Base-by-base conservation (phyloP, 1,140 invertebrate genomes). In the Bombus turneri region DNA sequence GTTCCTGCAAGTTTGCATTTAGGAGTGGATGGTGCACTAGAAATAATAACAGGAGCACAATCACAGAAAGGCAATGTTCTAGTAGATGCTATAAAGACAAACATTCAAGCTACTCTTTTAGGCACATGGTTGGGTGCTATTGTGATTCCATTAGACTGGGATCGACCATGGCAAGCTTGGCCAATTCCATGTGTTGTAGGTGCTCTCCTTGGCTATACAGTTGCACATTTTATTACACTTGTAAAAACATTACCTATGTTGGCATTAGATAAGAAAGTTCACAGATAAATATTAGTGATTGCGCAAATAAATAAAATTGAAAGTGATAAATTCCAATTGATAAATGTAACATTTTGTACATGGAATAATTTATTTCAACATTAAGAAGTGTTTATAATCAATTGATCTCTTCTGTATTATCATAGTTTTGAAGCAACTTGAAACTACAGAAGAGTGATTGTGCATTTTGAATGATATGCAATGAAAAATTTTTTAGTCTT, bases 71-170 rank as follows among this genome's bases (percentile, higher is more conserved):
- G 94, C 83, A 95, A 96, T 88, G 93, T 95, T 34, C 93, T 96
- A 39, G 93, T 96, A 13, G 94, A 96, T 75, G 96, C 97, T 92
- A 90, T 97, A 5, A 95, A 96, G 57, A 95, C 96, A 57, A 96
- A 96, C 91, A 95, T 97, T 31, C 93, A 96, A 68, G 91, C 96
- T 66, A 96, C 97, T 31, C 90, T 98, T 25, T 92, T 98, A 59
- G 98, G 98, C n/a, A 96, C 98, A 22, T 99, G 98, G 98, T 91
- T 98, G 15, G 98, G 98, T 31, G 97, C 98, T 41, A 96, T 98
- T 86, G 97, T 98, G 1, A 98, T 99, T 85, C 98, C 98, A 41
- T 94, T 99, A 22, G 98, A 99, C 93, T 99, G 98, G 98, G 98
- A 99, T 93, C 96, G 97, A 84, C 97, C 97, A 1, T 99, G 98